Base-by-base conservation (phyloP, 2,888 invertebrate genomes). In the Octonoba sinensis region DNA sequence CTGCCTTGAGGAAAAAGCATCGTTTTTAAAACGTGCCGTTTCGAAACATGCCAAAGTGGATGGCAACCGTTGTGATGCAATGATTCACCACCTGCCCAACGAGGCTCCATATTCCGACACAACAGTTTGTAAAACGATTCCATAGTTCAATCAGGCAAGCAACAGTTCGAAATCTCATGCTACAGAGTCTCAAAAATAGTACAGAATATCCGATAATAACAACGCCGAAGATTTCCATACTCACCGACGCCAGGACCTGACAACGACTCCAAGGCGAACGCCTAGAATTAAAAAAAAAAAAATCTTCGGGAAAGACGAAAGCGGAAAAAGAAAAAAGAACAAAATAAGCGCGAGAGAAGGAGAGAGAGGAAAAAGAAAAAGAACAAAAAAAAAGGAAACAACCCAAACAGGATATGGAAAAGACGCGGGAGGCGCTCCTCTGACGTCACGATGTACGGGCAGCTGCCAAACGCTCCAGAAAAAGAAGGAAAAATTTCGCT, bases 371-470 rank as follows among this genome's bases (percentile, higher is more conserved):
- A 57, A 70, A 70, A 70, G 71, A 65, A 49, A 65, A 64, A 51
- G 71, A 62, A 36, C 27, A 44, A n/a, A 62, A 70, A 79, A 79
- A 81, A 81, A 74, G 79, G 79, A 81, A 81, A 81, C 79, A 81
- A 81, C 79, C 79, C 79, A 81, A 81, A 81, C 79, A 81, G 79
- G 79, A 81, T 81, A 81, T 81, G 79, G 79, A 81, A 81, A 81
- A 81, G 79, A 81, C 79, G 69, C 74, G 79, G 79, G 79, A 81
- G 79, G 72, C 79, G 73, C 72, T 81, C 79, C 79, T 81, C 73
- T 81, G 79, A 81, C 79, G 79, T 81, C 79, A 81, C 62, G 70
- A 67, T 69, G 73, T 73, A 73, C 62, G 47, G 60, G 73, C 73
- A 62, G 72, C 59, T 59, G 79, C 67, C 73, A 67, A 67, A 62